Evolutionary conservation across 2,888 invertebrate species (phyloP).

Genomic region (Dryomyza anilis): DNA sequence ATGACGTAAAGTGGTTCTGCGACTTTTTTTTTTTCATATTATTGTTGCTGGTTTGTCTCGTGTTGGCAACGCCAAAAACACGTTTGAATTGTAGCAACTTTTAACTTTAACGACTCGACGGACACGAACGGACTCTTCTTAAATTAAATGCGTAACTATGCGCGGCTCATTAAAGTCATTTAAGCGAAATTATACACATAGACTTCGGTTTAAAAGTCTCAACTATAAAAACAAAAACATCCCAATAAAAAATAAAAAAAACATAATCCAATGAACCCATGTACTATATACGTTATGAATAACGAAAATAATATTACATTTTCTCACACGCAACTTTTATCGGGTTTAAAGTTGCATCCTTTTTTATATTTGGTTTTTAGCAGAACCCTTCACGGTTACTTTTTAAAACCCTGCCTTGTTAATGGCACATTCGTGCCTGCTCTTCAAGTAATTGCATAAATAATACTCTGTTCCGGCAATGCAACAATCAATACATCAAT

Average conservation of each 20-base stretch:
- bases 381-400: not conserved
- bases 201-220: conserved; percentile 5
- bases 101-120: not conserved
- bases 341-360: not conserved
- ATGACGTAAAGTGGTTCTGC: conserved; percentile 5
- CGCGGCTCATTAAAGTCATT: conserved; percentile 20
- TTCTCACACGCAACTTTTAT: conserved; percentile 3
- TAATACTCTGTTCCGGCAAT: not conserved
- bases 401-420: not conserved
- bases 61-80: not conserved
- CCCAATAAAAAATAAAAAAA: not conserved
- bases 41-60: not conserved
- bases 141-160: conserved; percentile 11
- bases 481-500: not conserved
- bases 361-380: no score
- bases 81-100: not conserved
- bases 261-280: no score
- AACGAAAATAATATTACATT: not conserved
- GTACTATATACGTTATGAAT: no score
- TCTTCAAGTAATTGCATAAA: not conserved
- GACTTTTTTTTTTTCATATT: not conserved
- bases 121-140: not conserved
- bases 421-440: not conserved
- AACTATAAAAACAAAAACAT: not conserved
- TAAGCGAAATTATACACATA: conserved; percentile 14